phyloP scores from a whole-genome alignment of 2,113 vertebrate genomes.

The Phalacrocorax aristotelis region DNA sequence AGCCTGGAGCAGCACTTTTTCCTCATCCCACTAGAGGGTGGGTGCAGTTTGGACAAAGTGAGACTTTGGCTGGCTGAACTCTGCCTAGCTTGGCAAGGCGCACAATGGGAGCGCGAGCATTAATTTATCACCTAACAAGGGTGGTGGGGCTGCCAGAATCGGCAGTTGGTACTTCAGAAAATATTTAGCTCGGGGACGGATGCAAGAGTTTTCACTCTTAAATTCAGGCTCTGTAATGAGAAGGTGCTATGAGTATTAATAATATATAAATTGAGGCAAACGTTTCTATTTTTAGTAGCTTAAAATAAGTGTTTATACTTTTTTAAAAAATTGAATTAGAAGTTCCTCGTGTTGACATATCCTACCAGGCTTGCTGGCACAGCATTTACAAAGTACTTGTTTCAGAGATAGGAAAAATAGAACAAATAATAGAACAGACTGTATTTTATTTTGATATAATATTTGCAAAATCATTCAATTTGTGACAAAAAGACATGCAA shows the following conservation, averaged over 20 bases:
- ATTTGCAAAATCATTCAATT: neutral
- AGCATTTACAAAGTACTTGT: neutral
- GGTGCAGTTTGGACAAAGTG: conserved; percentile 37
- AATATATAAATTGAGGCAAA: neutral
- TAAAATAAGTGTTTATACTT: neutral
- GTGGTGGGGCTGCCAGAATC: neutral
- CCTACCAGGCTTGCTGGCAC: neutral
- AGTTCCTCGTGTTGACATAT: neutral
- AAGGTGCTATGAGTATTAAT: neutral
- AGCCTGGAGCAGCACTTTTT: neutral
- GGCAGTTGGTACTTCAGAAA: conserved; percentile 13
- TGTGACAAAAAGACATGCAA: neutral
- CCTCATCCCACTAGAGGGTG: conserved; percentile 56
- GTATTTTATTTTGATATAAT: neutral
- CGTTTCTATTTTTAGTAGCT: neutral
- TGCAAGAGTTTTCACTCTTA: neutral
- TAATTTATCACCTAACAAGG: conserved; percentile 40
- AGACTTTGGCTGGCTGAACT: neutral
- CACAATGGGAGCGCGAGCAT: neutral
- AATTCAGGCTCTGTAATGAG: neutral
- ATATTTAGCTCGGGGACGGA: neutral
- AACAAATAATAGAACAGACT: neutral
- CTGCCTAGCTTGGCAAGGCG: neutral
- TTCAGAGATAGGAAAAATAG: neutral
- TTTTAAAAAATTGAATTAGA: neutral